phyloP scores from a whole-genome alignment of 2,797 vertebrate species.

The Fistularia commersonii region DNA sequence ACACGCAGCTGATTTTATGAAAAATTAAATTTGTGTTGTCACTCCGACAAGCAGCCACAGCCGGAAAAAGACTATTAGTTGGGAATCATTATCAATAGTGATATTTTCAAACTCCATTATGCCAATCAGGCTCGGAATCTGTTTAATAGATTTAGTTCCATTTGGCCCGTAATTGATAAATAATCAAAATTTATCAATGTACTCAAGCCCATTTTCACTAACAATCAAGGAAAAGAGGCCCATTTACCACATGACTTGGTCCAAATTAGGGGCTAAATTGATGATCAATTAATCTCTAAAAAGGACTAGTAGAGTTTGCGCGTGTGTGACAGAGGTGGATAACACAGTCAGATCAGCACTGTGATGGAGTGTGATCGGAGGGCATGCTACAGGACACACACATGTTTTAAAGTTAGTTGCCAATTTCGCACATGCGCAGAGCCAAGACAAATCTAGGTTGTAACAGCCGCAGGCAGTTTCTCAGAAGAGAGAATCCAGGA shows the following conservation, averaged over 20 bases:
- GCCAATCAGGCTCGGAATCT: slow-evolving; percentile 96
- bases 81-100: slow-evolving; percentile 98
- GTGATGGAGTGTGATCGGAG: slow-evolving; percentile 80
- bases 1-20: slow-evolving; percentile 93
- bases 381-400: slow-evolving; percentile 50
- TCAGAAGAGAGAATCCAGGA: no score
- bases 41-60: slow-evolving; percentile 88
- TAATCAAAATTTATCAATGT: slow-evolving; percentile 99
- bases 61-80: slow-evolving; percentile 97
- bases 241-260: slow-evolving; percentile 99
- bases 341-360: no score
- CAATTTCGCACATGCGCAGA: no score
- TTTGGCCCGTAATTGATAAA: slow-evolving; percentile 99
- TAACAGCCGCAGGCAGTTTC: no score
- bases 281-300: slow-evolving; percentile 99
- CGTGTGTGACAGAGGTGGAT: slow-evolving; percentile 48
- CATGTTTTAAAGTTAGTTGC: no score
- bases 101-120: slow-evolving; percentile 99
- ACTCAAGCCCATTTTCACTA: slow-evolving; percentile 98
- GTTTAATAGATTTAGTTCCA: slow-evolving; percentile 98
- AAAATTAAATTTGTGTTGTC: slow-evolving; percentile 99
- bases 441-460: no score
- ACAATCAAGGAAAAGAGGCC: slow-evolving; percentile 99
- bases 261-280: slow-evolving; percentile 99
- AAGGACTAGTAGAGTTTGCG: slow-evolving; percentile 69